Percentiles rank a stretch among this genome's conserved stretches.
Evolutionary conservation across 2,797 vertebrate genomes (phyloP).

Genomic region (Eutrigla gurnardus): DNA sequence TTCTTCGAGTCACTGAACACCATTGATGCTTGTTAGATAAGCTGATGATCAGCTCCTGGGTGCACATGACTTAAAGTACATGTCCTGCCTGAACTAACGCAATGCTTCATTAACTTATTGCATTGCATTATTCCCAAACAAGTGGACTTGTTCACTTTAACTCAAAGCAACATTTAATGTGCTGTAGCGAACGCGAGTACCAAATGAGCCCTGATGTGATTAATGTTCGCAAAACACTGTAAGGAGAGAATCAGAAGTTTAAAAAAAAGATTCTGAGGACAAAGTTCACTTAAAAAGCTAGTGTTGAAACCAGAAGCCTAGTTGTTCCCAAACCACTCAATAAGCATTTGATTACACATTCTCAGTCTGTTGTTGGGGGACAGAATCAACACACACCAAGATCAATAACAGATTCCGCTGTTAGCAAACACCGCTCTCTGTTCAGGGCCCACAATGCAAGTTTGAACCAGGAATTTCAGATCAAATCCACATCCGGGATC

Average conservation of each 20-base stretch:
- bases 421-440: conserved; percentile 35
- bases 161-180: conserved; percentile 29
- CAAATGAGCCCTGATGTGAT: conserved; percentile 31
- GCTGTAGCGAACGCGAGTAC: conserved; percentile 17
- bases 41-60: conserved; percentile 61
- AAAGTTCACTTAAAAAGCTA: background rate
- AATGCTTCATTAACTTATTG: conserved; percentile 64
- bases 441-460: conserved; percentile 10
- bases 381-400: conserved; percentile 1
- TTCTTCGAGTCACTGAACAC: conserved; percentile 39
- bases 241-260: conserved; percentile 1
- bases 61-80: conserved; percentile 59
- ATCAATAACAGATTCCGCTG: conserved; percentile 45
- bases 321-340: conserved; percentile 25
- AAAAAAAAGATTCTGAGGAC: conserved; percentile 11
- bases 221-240: conserved; percentile 15
- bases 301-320: conserved; percentile 3
- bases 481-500: conserved; percentile 68
- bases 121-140: conserved; percentile 53
- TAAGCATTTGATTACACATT: conserved; percentile 18
- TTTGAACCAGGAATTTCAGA: conserved; percentile 51
- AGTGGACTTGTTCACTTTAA: conserved; percentile 34
- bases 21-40: conserved; percentile 60
- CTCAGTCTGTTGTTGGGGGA: conserved; percentile 16
- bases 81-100: conserved; percentile 49